phyloP scores from a whole-genome alignment of 2,888 invertebrate species.

The Pheosia gnoma region DNA sequence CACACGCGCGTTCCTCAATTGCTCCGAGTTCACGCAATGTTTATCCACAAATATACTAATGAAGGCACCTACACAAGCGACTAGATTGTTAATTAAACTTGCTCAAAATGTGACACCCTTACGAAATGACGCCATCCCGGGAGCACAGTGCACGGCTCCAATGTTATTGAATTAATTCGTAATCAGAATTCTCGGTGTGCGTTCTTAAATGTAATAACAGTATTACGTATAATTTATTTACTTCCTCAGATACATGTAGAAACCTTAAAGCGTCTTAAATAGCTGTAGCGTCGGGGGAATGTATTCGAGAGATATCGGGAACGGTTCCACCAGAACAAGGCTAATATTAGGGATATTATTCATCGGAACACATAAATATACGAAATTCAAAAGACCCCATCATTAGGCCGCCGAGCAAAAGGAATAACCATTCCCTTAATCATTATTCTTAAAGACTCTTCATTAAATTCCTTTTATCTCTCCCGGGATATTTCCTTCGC shows the following conservation, averaged over 20 bases:
- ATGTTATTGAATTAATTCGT: conserved; percentile 83
- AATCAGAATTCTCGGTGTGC: conserved; percentile 80
- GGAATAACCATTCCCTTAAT: conserved; percentile 83
- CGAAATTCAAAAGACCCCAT: conserved; percentile 73
- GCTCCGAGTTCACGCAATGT: conserved; percentile 74
- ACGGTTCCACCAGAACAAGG: conserved; percentile 7
- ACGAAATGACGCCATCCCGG: conserved; percentile 76
- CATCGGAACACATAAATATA: conserved; percentile 5
- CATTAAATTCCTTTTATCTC: conserved; percentile 84
- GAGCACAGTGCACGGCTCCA: conserved; percentile 80
- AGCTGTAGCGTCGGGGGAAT: conserved; percentile 9
- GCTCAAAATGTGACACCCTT: conserved; percentile 84
- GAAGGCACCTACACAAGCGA: conserved; percentile 83
- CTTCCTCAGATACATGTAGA: conserved; percentile 41
- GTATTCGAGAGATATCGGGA: conserved; percentile 8
- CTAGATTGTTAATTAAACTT: conserved; percentile 84
- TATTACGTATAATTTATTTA: conserved; percentile 59
- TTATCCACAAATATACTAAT: conserved; percentile 84
- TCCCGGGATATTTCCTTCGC: conserved; percentile 81
- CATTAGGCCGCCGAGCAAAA: conserved; percentile 79
- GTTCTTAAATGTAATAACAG: conserved; percentile 74
- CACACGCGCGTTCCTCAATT: conserved; percentile 57
- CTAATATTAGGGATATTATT: conserved; percentile 10
- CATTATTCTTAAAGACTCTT: conserved; percentile 84
- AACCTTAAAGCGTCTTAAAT: conserved; percentile 47